Percentiles rank a stretch among this genome's conserved stretches.
Conservation (phyloP, 2,797 vertebrate species). For the Enteromius unitaeniatus region DNA sequence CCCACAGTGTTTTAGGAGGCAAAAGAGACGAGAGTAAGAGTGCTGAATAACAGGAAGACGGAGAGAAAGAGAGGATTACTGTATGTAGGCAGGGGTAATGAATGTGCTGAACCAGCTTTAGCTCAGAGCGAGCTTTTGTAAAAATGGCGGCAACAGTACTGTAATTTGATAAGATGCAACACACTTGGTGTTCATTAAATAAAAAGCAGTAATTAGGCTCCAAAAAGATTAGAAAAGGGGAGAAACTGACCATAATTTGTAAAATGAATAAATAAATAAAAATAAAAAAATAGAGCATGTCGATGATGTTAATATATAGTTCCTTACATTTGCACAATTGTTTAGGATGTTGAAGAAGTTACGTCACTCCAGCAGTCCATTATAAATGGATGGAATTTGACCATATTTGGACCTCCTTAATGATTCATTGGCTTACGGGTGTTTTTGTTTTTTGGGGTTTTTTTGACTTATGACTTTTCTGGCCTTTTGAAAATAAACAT, state of each 20-base stretch:
- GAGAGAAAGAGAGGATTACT: conserved; percentile 29
- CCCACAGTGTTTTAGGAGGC: conserved; percentile 52
- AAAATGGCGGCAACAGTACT: neutral
- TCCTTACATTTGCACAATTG: neutral
- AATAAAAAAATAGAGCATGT: neutral
- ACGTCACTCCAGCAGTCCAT: neutral
- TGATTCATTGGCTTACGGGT: neutral
- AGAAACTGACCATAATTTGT: neutral
- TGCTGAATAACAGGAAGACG: conserved; percentile 37
- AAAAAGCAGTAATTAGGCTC: neutral
- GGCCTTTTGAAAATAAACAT: conserved; percentile 1
- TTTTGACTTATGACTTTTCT: neutral
- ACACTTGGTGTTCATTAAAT: conserved; percentile 9
- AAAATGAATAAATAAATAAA: neutral
- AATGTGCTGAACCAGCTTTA: conserved; percentile 38
- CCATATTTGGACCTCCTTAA: neutral
- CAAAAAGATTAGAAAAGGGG: neutral
- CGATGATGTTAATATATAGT: neutral
- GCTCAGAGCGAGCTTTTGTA: neutral
- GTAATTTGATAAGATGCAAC: conserved; percentile 5
- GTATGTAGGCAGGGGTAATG: conserved; percentile 17
- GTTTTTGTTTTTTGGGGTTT: neutral
- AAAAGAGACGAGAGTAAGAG: conserved; percentile 21
- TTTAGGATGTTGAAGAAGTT: neutral
- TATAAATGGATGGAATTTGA: neutral